phyloP scores from a whole-genome alignment of 2,888 invertebrate genomes.

The Rhingia rostrata region DNA sequence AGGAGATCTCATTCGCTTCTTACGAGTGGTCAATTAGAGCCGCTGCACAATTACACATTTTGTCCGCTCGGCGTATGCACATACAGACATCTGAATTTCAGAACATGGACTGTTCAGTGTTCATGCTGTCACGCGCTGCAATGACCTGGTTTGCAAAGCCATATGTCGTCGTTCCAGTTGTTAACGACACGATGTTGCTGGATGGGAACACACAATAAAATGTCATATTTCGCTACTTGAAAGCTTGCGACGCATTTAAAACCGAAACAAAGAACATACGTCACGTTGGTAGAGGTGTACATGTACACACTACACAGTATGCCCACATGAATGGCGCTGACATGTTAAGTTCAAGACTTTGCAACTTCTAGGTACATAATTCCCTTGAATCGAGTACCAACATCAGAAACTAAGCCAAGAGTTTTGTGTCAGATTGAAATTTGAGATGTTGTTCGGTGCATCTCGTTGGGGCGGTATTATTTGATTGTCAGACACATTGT shows the following conservation, averaged over 20 bases:
- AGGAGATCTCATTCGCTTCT: conserved; percentile 61
- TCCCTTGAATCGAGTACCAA: conserved; percentile 25
- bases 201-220: conserved; percentile 39
- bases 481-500: conserved; percentile 1
- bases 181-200: conserved; percentile 3
- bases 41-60: conserved; percentile 41
- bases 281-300: not conserved
- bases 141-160: conserved; percentile 57
- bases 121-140: conserved; percentile 60
- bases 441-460: not conserved
- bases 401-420: conserved; percentile 30
- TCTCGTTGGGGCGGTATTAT: not conserved
- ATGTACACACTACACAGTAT: too few relatives aligned
- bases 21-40: conserved; percentile 64
- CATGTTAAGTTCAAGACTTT: conserved; percentile 51
- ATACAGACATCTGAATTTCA: not conserved
- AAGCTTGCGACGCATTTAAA: conserved; percentile 9
- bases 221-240: conserved; percentile 36
- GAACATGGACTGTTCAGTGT: conserved; percentile 46
- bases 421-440: conserved; percentile 3
- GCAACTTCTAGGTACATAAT: not conserved
- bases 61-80: conserved; percentile 6
- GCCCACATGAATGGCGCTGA: conserved; percentile 11
- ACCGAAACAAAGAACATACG: conserved; percentile 28
- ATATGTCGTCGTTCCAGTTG: conserved; percentile 12